phyloP scores from a whole-genome alignment of 2,113 vertebrate species.

The Labeo catla region DNA sequence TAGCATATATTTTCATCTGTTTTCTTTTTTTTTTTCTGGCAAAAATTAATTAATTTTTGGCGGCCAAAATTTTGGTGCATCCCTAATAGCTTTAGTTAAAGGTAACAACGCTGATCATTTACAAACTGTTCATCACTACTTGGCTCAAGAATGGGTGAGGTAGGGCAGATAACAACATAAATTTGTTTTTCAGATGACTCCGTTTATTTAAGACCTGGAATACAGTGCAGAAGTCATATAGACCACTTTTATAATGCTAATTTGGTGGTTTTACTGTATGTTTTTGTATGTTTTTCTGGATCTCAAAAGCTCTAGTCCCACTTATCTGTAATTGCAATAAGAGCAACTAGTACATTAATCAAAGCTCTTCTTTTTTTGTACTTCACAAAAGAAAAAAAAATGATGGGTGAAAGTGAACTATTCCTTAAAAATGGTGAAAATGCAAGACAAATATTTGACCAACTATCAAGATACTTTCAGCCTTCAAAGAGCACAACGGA shows the following conservation, averaged over 20 bases:
- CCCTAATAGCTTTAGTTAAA: not conserved
- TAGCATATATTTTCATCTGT: too few relatives aligned
- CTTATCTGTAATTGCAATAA: not conserved
- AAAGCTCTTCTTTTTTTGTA: not conserved
- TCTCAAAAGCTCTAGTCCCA: not conserved
- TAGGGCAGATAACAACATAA: not conserved
- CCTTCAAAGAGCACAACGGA: not conserved
- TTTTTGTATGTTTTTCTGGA: not conserved
- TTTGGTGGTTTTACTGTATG: not conserved
- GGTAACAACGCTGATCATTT: not conserved
- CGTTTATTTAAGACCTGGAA: not conserved
- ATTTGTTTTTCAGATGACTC: not conserved
- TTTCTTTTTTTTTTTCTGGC: too few relatives aligned
- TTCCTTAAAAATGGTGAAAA: not conserved
- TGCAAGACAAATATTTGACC: conserved; percentile 7
- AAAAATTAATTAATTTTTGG: too few relatives aligned
- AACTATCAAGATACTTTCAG: not conserved
- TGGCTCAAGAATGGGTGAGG: not conserved
- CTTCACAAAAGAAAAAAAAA: not conserved
- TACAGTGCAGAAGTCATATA: not conserved
- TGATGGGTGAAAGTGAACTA: not conserved
- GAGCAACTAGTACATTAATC: not conserved
- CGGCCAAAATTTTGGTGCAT: too few relatives aligned
- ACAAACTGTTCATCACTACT: not conserved
- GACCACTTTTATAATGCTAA: not conserved